Conservation (phyloP, 2,888 invertebrate genomes). For the Pimpla rufipes region DNA sequence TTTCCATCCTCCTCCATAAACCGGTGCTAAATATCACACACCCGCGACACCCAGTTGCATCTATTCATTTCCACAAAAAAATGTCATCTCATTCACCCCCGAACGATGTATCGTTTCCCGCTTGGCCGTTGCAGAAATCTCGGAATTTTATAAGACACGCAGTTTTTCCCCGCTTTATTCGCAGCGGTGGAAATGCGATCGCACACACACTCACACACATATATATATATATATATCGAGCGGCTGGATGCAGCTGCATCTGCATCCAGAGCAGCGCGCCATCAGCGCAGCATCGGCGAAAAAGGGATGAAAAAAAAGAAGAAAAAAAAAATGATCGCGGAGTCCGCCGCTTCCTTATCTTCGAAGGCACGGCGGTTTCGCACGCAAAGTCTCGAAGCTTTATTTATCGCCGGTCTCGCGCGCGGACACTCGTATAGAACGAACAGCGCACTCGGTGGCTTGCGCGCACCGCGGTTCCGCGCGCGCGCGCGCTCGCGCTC, state of each 20-base stretch:
- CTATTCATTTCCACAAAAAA: too few relatives aligned
- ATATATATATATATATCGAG: too few relatives aligned
- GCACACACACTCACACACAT: too few relatives aligned
- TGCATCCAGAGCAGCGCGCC: slow-evolving; percentile 18
- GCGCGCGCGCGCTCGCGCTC: slow-evolving; percentile 47
- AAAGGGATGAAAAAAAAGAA: slow-evolving; percentile 52
- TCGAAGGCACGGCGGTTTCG: slow-evolving; percentile 74
- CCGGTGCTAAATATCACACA: too few relatives aligned
- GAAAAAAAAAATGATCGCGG: slow-evolving; percentile 43
- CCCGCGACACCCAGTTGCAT: too few relatives aligned
- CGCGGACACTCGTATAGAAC: slow-evolving; percentile 68
- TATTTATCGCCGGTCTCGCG: slow-evolving; percentile 79
- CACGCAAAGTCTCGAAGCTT: slow-evolving; percentile 80
- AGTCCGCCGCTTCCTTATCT: slow-evolving; percentile 71
- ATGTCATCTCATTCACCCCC: too few relatives aligned
- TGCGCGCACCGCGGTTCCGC: slow-evolving; percentile 61
- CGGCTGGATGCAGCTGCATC: slow-evolving; percentile 7
- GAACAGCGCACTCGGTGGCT: slow-evolving; percentile 66
- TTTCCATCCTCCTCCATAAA: too few relatives aligned
- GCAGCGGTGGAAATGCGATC: too few relatives aligned
- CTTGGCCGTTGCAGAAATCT: too few relatives aligned
- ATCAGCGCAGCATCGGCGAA: slow-evolving; percentile 34
- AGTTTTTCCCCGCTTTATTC: too few relatives aligned
- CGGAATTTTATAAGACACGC: too few relatives aligned
- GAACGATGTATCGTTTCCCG: too few relatives aligned